phyloP scores from a whole-genome alignment of 2,888 invertebrate species.

The Cephus rjabovi region DNA sequence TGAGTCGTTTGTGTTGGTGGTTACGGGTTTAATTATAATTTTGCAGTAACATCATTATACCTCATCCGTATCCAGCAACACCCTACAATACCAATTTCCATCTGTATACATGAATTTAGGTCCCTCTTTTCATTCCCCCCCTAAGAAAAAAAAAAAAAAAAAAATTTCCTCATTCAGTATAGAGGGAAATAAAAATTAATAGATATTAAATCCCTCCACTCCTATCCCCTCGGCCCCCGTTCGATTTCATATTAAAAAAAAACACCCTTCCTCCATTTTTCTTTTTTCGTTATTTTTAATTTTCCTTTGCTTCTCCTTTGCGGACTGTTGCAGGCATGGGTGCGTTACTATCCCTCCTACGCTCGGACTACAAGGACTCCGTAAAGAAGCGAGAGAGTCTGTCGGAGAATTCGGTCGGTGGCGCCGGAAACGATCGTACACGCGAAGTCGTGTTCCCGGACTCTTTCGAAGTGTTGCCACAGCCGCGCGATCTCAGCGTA shows the following conservation, averaged over 20 bases:
- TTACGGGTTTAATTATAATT: conserved; percentile 52
- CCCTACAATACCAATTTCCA: background rate
- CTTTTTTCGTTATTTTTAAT: conserved; percentile 40
- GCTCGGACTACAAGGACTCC: conserved; percentile 56
- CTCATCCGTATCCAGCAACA: background rate
- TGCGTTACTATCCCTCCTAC: conserved; percentile 57
- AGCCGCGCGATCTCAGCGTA: conserved; percentile 60
- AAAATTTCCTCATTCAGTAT: background rate
- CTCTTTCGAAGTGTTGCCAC: conserved; percentile 64
- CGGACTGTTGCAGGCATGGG: conserved; percentile 63
- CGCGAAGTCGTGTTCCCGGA: conserved; percentile 63
- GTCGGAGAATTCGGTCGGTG: conserved; percentile 17
- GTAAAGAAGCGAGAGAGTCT: conserved; percentile 30
- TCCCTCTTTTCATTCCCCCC: background rate
- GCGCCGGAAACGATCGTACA: conserved; percentile 37
- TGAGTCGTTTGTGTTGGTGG: conserved; percentile 64
- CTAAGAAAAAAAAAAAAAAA: too few relatives aligned
- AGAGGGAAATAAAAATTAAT: background rate
- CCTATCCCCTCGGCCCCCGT: background rate
- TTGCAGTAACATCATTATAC: conserved; percentile 24
- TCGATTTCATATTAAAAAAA: background rate
- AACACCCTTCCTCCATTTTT: conserved; percentile 33
- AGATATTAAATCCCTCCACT: background rate
- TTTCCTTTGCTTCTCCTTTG: conserved; percentile 43
- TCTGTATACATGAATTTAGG: background rate